Evolutionary conservation across 2,113 vertebrate genomes (phyloP).

Genomic region (Saimiri boliviensis): DNA sequence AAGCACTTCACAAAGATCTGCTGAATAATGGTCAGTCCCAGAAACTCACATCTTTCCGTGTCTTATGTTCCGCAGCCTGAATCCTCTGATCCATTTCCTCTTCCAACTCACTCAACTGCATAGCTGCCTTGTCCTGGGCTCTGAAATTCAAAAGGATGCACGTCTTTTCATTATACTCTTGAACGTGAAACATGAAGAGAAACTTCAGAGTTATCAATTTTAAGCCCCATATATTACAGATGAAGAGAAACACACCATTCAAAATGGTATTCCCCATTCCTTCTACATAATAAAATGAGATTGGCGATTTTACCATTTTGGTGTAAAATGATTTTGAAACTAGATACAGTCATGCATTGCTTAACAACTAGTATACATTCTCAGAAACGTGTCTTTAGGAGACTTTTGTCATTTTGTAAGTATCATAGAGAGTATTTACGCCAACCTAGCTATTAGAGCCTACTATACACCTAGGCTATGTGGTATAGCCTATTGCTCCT

Average conservation of each 20-base stretch:
- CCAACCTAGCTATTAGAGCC: neutral
- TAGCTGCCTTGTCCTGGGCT: conserved; percentile 95
- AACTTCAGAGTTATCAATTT: neutral
- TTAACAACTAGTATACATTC: neutral
- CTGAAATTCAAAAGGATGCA: conserved; percentile 83
- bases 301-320: neutral
- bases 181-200: neutral
- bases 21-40: neutral
- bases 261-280: neutral
- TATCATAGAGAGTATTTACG: neutral
- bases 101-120: conserved; percentile 95
- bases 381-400: neutral
- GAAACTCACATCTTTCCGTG: conserved; percentile 90
- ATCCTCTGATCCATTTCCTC: conserved; percentile 98
- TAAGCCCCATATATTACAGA: neutral
- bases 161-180: neutral
- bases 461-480: neutral
- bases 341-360: neutral
- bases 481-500: neutral
- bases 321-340: conserved; percentile 10
- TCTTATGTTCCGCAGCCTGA: conserved; percentile 89
- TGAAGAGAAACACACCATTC: neutral
- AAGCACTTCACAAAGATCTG: neutral
- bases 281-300: neutral
- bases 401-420: neutral